These are phyloP conservation scores for Conger conger DNA, from an alignment of 2,113 vertebrate species.

Conservation along the genomic window DNA sequence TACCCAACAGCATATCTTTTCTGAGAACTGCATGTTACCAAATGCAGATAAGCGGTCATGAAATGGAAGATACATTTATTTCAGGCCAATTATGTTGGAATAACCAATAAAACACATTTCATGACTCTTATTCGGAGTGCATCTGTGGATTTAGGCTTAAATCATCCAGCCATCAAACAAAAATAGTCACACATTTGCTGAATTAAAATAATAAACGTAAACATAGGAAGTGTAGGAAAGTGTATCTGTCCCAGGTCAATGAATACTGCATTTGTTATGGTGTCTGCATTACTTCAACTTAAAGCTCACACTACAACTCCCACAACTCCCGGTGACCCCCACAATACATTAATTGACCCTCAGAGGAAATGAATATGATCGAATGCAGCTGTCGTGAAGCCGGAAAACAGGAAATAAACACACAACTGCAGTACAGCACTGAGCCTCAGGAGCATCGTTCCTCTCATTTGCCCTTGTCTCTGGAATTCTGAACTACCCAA, in stretches of 20 bases:
- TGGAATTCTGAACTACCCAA: background rate
- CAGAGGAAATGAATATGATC: conserved; percentile 1
- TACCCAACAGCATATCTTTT: too few species aligned
- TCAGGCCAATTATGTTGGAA: too few species aligned
- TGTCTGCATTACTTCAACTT: conserved; percentile 34
- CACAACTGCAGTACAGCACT: background rate
- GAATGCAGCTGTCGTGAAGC: conserved; percentile 17
- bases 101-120: too few species aligned
- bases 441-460: conserved; percentile 24
- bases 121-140: too few species aligned
- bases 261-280: conserved; percentile 49
- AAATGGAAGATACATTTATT: too few species aligned
- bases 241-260: conserved; percentile 7
- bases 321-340: conserved; percentile 46
- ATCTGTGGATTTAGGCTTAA: too few species aligned
- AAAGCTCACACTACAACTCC: conserved; percentile 12
- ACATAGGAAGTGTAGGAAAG: too few species aligned
- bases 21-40: too few species aligned
- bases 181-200: too few species aligned
- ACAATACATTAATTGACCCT: conserved; percentile 35
- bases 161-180: too few species aligned
- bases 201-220: too few species aligned
- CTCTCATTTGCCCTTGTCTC: background rate
- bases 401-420: background rate
- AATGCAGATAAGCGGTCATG: too few species aligned